Percentiles rank a stretch among this genome's conserved stretches.
Conservation (phyloP, 2,113 vertebrate genomes). For the Poecile atricapillus region DNA sequence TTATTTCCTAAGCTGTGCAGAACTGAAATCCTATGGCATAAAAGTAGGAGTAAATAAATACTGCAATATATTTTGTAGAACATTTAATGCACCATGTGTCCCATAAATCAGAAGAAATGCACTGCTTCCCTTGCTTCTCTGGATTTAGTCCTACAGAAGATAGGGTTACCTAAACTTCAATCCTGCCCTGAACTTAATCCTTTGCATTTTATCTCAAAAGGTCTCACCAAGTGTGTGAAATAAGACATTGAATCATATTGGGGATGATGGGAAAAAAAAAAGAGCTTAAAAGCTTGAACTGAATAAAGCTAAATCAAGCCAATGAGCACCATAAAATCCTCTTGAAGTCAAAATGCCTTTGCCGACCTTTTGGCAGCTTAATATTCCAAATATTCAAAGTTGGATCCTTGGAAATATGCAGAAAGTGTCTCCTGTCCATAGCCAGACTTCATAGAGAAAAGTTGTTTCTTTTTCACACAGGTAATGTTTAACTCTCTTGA, state of each 20-base stretch:
- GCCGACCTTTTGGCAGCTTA: fast-evolving
- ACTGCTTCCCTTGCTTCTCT: neutral
- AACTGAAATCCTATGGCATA: neutral
- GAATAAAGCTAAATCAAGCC: neutral
- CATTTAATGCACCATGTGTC: neutral
- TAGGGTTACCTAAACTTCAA: neutral
- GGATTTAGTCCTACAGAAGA: neutral
- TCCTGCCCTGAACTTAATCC: neutral
- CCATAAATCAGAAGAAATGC: neutral
- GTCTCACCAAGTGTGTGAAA: neutral
- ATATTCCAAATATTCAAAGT: neutral
- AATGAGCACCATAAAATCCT: neutral
- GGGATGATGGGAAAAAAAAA: neutral
- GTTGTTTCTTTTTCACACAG: neutral
- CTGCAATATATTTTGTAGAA: neutral
- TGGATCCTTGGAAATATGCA: neutral
- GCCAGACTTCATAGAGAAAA: neutral
- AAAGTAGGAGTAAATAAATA: conserved; percentile 1
- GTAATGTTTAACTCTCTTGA: neutral
- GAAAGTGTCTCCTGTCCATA: neutral
- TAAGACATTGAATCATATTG: neutral
- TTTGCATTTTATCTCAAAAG: neutral
- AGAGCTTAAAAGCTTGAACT: neutral
- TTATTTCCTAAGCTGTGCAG: neutral
- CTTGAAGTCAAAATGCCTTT: neutral